Conservation (phyloP, 2,113 vertebrate genomes). For the Tyto alba region DNA sequence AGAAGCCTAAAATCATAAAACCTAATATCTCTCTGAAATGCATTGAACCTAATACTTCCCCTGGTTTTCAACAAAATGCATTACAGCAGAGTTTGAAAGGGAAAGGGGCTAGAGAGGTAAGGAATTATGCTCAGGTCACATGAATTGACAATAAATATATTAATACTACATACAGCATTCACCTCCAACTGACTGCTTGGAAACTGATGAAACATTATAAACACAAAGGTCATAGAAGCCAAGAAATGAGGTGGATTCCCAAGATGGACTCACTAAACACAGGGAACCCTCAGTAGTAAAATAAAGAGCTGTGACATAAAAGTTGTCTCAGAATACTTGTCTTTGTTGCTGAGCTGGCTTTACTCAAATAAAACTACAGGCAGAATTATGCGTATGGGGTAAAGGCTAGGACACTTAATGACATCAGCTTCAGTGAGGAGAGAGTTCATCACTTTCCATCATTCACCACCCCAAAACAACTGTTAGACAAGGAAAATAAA, state of each 20-base stretch:
- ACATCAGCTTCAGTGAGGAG: background rate
- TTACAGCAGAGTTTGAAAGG: background rate
- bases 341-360: constrained; percentile 23
- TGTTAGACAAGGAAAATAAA: background rate
- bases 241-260: constrained; percentile 16
- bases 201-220: constrained; percentile 15
- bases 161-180: background rate
- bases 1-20: background rate
- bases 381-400: background rate
- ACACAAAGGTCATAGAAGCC: background rate
- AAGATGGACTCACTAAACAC: background rate
- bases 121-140: background rate
- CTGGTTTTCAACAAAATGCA: background rate
- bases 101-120: background rate
- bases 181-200: background rate
- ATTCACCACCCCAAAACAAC: background rate
- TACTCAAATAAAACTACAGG: background rate
- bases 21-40: background rate
- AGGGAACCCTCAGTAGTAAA: constrained; percentile 4
- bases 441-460: background rate
- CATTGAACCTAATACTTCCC: background rate
- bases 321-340: constrained; percentile 25
- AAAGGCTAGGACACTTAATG: background rate
- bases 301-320: constrained; percentile 14
- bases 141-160: background rate